Percentiles rank a stretch among this genome's conserved stretches.
phyloP scores from a whole-genome alignment of 2,797 vertebrate species.

The Xyrichtys novacula region DNA sequence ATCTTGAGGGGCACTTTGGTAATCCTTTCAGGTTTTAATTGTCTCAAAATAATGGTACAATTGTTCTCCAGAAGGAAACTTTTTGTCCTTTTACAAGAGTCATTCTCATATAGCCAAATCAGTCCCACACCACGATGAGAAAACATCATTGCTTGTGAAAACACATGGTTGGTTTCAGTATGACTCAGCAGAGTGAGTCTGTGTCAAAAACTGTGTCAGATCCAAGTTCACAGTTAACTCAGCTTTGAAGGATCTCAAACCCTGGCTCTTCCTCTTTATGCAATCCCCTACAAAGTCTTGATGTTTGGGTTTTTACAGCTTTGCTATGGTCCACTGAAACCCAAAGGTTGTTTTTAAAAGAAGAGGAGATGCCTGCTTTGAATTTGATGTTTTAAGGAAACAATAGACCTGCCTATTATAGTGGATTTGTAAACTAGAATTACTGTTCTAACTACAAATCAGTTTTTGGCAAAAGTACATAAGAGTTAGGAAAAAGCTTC shows the following conservation, averaged over 20 bases:
- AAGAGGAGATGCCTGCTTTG: slow-evolving; percentile 6
- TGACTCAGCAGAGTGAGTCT: slow-evolving; percentile 29
- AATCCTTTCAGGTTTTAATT: slow-evolving; percentile 5
- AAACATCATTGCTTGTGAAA: slow-evolving; percentile 27
- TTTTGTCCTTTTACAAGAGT: slow-evolving; percentile 21
- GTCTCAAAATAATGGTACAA: slow-evolving; percentile 33
- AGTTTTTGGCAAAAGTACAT: background rate
- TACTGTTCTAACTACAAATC: background rate
- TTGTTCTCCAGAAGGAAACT: slow-evolving; percentile 28
- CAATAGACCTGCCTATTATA: background rate
- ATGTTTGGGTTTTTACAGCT: slow-evolving; percentile 47
- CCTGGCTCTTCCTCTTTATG: slow-evolving; percentile 45
- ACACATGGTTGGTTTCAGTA: slow-evolving; percentile 13
- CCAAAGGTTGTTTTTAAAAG: slow-evolving; percentile 45
- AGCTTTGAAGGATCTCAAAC: slow-evolving; percentile 34
- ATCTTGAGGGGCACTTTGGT: slow-evolving; percentile 31
- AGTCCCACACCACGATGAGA: background rate
- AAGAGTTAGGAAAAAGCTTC: background rate
- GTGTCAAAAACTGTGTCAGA: slow-evolving; percentile 27
- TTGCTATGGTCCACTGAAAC: slow-evolving; percentile 20
- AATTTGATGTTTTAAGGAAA: slow-evolving; percentile 8
- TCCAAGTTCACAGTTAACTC: slow-evolving; percentile 28
- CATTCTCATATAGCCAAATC: slow-evolving; percentile 27
- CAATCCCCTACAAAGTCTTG: slow-evolving; percentile 28
- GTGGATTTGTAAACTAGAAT: background rate